phyloP scores from a whole-genome alignment of 2,888 invertebrate genomes.

The Archips crataeganus region DNA sequence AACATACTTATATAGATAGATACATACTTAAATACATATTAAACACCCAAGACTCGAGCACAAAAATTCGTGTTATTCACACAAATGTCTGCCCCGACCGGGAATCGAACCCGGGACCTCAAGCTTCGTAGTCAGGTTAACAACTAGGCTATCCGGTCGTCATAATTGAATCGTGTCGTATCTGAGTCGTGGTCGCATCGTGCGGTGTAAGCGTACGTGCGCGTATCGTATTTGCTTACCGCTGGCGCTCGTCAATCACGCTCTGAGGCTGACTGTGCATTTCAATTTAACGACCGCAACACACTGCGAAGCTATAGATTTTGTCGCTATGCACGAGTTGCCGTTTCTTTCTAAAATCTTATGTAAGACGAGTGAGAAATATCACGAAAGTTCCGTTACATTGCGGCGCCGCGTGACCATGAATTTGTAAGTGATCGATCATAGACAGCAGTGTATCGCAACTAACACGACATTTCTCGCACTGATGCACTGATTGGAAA shows the following conservation, averaged over 20 bases:
- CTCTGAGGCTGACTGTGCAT: slow-evolving; percentile 79
- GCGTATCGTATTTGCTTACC: slow-evolving; percentile 76
- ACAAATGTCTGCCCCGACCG: no score
- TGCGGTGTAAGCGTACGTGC: slow-evolving; percentile 62
- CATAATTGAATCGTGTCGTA: slow-evolving; percentile 27
- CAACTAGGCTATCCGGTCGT: no score
- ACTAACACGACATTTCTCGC: no score
- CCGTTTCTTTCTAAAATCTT: neutral
- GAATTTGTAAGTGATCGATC: no score
- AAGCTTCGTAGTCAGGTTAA: no score
- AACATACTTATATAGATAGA: no score
- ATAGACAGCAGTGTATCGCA: no score
- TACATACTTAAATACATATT: no score
- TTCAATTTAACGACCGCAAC: slow-evolving; percentile 70
- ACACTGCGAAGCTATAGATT: slow-evolving; percentile 45
- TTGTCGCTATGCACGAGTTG: slow-evolving; percentile 9
- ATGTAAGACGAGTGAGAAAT: neutral
- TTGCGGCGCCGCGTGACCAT: neutral
- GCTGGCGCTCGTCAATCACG: slow-evolving; percentile 83
- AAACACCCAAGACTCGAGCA: no score
- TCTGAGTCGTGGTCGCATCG: slow-evolving; percentile 23
- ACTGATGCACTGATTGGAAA: no score
- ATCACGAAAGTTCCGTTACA: neutral
- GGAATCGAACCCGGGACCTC: no score
- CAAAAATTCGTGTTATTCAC: no score